phyloP scores from a whole-genome alignment of 1,140 invertebrate genomes.

The Drosophila ambigua region DNA sequence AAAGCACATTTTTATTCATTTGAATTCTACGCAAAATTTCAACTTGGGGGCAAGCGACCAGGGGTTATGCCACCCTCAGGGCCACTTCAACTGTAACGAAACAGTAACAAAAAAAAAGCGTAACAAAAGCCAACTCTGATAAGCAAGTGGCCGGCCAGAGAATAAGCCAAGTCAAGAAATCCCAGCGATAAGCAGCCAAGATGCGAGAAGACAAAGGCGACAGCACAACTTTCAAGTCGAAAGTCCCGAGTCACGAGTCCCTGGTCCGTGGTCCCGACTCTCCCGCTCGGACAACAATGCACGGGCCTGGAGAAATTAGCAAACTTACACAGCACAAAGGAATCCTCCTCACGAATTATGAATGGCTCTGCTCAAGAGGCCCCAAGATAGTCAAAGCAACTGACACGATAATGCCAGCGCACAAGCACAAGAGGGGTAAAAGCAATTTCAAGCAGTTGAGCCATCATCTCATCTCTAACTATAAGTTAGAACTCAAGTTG shows the following conservation, averaged over 20 bases:
- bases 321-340: slow-evolving; percentile 37
- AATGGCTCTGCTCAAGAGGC: slow-evolving; percentile 47
- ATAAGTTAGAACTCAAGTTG: slow-evolving; percentile 17
- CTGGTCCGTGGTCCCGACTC: too few species aligned
- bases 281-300: slow-evolving; percentile 46
- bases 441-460: slow-evolving; percentile 18
- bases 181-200: slow-evolving; percentile 38
- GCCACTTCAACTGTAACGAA: slow-evolving; percentile 43
- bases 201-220: slow-evolving; percentile 51
- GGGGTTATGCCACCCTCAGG: slow-evolving; percentile 37
- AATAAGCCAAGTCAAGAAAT: slow-evolving; percentile 23
- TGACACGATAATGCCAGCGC: background rate
- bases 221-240: slow-evolving; percentile 40
- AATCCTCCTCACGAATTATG: slow-evolving; percentile 54
- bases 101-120: slow-evolving; percentile 26
- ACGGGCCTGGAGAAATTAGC: slow-evolving; percentile 47
- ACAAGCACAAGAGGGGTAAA: slow-evolving; percentile 27
- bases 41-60: background rate
- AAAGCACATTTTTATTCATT: slow-evolving; percentile 39
- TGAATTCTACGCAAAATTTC: background rate
- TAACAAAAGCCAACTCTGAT: slow-evolving; percentile 48
- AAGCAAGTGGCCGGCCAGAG: slow-evolving; percentile 50
- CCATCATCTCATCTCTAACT: slow-evolving; percentile 20
- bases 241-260: background rate
- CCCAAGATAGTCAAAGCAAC: slow-evolving; percentile 23